Evolutionary conservation across 2,797 vertebrate species (phyloP).

Genomic region (Myotis pilosus): DNA sequence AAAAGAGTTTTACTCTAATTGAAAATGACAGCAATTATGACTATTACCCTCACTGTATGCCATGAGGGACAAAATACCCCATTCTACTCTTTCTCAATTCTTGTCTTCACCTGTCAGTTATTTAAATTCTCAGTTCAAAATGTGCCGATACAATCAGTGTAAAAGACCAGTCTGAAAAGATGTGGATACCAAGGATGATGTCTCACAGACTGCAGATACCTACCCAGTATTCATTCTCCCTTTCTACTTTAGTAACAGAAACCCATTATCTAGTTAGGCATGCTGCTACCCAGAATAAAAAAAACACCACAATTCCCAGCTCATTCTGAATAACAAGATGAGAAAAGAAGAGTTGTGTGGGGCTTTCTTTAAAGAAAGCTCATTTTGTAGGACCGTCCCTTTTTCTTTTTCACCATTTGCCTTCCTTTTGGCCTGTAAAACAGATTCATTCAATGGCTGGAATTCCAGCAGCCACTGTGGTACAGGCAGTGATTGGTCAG

Average conservation of each 20-base stretch:
- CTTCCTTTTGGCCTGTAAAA: neutral
- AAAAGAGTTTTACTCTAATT: neutral
- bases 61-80: neutral
- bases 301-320: neutral
- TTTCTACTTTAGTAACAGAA: neutral
- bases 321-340: neutral
- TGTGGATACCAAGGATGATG: neutral
- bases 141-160: neutral
- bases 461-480: neutral
- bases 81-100: neutral
- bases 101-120: neutral
- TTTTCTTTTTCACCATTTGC: neutral
- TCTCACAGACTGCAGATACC: neutral
- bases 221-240: neutral
- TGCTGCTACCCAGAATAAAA: neutral
- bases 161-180: neutral
- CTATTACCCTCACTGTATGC: neutral
- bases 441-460: neutral
- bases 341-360: neutral
- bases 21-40: neutral
- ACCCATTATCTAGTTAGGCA: neutral
- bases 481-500: neutral
- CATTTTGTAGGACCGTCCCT: accelerated
- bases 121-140: constrained; percentile 32
- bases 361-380: neutral